Evolutionary conservation across 2,113 vertebrate genomes (phyloP), one percentile per base, ranked within the genome.

Genomic region (Andinoacara biseriatus): DNA sequence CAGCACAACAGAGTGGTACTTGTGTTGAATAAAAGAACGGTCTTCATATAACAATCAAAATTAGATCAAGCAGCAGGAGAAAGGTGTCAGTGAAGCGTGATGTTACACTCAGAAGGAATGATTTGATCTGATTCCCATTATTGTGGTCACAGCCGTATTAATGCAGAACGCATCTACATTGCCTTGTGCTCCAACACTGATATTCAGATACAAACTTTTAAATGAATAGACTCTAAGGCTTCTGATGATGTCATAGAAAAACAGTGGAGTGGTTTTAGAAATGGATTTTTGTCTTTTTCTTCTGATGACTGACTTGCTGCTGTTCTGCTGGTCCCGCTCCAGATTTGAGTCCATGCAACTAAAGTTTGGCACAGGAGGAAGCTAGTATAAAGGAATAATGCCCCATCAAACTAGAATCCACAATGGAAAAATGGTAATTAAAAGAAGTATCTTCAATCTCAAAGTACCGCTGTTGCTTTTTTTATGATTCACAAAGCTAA

Each of bases 291-390:
- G 31, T 54, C n/a, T n/a, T 24, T 24, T 38, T 62, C 58, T 46
- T 54, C 49, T 40, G 22, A 56, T 58, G 63, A 81, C 11, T 4
- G 74, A 76, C 22, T 69, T 58, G 46, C 63, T 74, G 56, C 18
- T 67, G 75, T 78, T 78, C 59, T 76, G 56, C 78, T 20, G 29
- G 57, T 65, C 80, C 82, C 69, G 59, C 69, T 79, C 2, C 0
- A 56, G 7, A 76, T 33, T 46, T 82, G 14, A 80, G 40, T 87
- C 76, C 87, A 87, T 75, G 65, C 84, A 85, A 65, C 26, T 13
- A 10, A 59, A 52, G 56, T 89, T 93, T 94, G 93, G 91, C 92
- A 93, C 91, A 80, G 79, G 87, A 54, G 10, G 78, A 78, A 54
- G 80, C 49, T 61, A 29, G 26, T 76, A 31, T 18, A 78, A 88